These are phyloP conservation scores for Ecdyonurus torrentis DNA, from an alignment of 2,888 invertebrate species.

Conservation along the genomic window DNA sequence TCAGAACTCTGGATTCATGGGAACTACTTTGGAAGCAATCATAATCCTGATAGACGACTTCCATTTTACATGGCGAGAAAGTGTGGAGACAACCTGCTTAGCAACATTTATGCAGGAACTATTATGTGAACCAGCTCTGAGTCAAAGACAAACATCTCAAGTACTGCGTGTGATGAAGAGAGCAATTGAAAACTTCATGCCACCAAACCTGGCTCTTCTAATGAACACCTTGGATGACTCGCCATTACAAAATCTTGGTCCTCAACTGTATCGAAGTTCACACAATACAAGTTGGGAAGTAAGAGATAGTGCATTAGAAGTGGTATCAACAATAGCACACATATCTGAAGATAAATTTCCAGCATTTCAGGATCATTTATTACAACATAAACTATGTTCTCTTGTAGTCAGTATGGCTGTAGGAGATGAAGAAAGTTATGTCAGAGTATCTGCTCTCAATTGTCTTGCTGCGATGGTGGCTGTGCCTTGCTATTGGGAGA, in stretches of 20 bases:
- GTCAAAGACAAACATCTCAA: slow-evolving; percentile 22
- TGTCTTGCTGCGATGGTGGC: slow-evolving; percentile 50
- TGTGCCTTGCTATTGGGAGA: slow-evolving; percentile 48
- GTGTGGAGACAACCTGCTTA: slow-evolving; percentile 54
- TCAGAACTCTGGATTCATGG: slow-evolving; percentile 30
- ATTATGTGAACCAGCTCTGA: slow-evolving; percentile 32
- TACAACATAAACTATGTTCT: slow-evolving; percentile 44
- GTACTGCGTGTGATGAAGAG: slow-evolving; percentile 50
- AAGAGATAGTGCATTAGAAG: slow-evolving; percentile 56
- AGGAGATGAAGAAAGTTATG: slow-evolving; percentile 55
- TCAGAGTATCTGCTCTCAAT: slow-evolving; percentile 54
- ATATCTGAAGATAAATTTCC: slow-evolving; percentile 59
- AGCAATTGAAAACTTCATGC: slow-evolving; percentile 55
- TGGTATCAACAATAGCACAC: slow-evolving; percentile 48
- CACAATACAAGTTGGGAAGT: slow-evolving; percentile 64
- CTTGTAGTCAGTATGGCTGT: slow-evolving; percentile 46
- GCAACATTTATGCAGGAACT: slow-evolving; percentile 34
- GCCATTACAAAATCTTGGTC: slow-evolving; percentile 42
- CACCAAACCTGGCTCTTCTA: slow-evolving; percentile 56
- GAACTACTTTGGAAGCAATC: slow-evolving; percentile 47
- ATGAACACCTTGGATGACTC: slow-evolving; percentile 47
- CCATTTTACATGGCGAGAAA: slow-evolving; percentile 60
- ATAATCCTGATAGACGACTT: slow-evolving; percentile 46
- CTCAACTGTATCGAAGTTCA: slow-evolving; percentile 47
- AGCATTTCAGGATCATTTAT: slow-evolving; percentile 47